Conservation (phyloP, 2,888 invertebrate species). For the Lissocephala sabroskyi region DNA sequence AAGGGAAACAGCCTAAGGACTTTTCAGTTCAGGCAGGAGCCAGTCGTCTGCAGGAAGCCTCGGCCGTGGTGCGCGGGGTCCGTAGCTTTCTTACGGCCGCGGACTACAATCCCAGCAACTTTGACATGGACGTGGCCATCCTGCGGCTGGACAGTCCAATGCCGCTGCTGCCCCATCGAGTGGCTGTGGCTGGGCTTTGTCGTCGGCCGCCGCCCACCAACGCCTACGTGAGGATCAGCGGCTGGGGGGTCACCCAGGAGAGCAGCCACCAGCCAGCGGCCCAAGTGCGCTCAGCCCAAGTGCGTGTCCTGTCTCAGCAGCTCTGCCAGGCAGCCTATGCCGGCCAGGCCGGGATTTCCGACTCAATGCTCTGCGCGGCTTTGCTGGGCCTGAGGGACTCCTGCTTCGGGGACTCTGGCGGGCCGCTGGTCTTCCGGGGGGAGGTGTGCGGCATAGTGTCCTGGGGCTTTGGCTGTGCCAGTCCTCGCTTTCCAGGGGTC, state of each 20-base stretch:
- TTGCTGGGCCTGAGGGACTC: conserved; percentile 58
- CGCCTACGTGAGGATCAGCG: conserved; percentile 51
- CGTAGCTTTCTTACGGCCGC: conserved; percentile 30
- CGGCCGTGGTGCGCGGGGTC: conserved; percentile 29
- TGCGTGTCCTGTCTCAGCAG: conserved; percentile 38
- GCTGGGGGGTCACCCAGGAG: conserved; percentile 64
- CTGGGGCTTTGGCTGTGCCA: conserved; percentile 67
- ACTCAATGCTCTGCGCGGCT: conserved; percentile 68
- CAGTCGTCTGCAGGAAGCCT: conserved; percentile 39
- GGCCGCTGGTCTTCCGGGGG: conserved; percentile 62
- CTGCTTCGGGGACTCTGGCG: conserved; percentile 70
- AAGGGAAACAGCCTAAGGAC: conserved; percentile 28
- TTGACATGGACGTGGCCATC: conserved; percentile 68
- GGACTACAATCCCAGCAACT: conserved; percentile 27
- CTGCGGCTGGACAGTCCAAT: conserved; percentile 32
- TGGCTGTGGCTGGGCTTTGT: conserved; percentile 47
- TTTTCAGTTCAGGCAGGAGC: conserved; percentile 54
- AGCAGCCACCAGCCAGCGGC: conserved; percentile 35
- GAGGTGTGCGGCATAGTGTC: conserved; percentile 80
- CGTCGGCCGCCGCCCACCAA: conserved; percentile 33
- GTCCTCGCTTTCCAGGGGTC: conserved; percentile 54
- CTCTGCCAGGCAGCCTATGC: conserved; percentile 42
- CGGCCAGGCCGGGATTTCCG: conserved; percentile 45
- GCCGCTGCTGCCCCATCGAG: conserved; percentile 7
- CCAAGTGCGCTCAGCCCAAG: conserved; percentile 51